These are phyloP conservation scores for Caerostris extrusa DNA, from an alignment of 1,140 invertebrate species.

Conservation along the genomic window DNA sequence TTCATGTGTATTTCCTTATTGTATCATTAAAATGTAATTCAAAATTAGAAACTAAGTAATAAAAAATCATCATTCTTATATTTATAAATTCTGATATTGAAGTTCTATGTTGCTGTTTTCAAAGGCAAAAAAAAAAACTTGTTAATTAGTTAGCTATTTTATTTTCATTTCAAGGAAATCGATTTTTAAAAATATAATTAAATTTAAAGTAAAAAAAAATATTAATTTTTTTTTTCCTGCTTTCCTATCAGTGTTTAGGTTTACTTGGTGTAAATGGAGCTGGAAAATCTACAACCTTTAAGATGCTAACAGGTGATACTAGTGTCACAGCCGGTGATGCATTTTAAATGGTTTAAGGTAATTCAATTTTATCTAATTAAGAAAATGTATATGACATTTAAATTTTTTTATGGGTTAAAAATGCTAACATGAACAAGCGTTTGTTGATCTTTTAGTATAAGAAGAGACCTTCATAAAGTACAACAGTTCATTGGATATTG, in stretches of 20 bases:
- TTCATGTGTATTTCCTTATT: too few relatives aligned
- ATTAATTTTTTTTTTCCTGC: not conserved
- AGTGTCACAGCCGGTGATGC: conserved; percentile 83
- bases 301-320: conserved; percentile 85
- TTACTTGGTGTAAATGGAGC: conserved; percentile 84
- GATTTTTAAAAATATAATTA: not conserved
- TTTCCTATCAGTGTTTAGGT: conserved; percentile 79
- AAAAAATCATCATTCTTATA: too few relatives aligned
- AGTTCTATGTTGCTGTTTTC: too few relatives aligned
- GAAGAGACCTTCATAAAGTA: conserved; percentile 76
- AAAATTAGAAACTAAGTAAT: too few relatives aligned
- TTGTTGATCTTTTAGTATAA: conserved; percentile 70
- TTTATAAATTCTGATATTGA: too few relatives aligned
- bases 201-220: not conserved
- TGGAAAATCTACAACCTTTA: conserved; percentile 86
- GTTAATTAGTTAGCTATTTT: too few relatives aligned
- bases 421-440: not conserved
- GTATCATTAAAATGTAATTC: too few relatives aligned
- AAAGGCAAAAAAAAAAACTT: too few relatives aligned
- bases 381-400: not conserved
- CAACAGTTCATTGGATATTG: conserved; percentile 82
- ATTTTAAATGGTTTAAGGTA: conserved; percentile 82
- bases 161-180: too few relatives aligned
- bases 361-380: conserved; percentile 20
- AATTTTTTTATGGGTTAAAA: not conserved